These are phyloP conservation scores for Rhyacophila brunnea DNA, from an alignment of 1,140 invertebrate species.

Conservation along the genomic window DNA sequence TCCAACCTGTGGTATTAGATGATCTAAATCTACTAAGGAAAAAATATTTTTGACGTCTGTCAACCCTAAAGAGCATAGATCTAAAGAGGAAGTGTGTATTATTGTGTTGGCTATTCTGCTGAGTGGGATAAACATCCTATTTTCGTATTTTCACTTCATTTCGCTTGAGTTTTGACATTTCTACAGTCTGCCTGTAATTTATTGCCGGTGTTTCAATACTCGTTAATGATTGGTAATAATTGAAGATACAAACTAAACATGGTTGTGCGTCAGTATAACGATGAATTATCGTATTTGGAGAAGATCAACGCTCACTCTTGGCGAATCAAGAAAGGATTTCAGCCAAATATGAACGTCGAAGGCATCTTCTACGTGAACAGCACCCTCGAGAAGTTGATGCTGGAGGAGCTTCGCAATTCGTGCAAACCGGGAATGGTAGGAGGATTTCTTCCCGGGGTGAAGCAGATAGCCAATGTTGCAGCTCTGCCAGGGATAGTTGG, in stretches of 20 bases:
- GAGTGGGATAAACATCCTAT: too few relatives aligned
- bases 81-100: too few relatives aligned
- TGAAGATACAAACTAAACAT: slow-evolving; percentile 53
- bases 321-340: slow-evolving; percentile 98
- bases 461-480: slow-evolving; percentile 99
- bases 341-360: slow-evolving; percentile 99
- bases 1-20: too few relatives aligned
- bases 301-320: slow-evolving; percentile 83
- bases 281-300: slow-evolving; percentile 92
- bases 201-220: too few relatives aligned
- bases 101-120: too few relatives aligned
- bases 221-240: too few relatives aligned
- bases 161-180: too few relatives aligned
- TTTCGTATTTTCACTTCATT: too few relatives aligned
- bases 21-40: too few relatives aligned
- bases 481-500: slow-evolving; percentile 97
- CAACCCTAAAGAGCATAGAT: too few relatives aligned
- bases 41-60: too few relatives aligned
- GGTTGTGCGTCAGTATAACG: slow-evolving; percentile 90
- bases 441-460: slow-evolving; percentile 97
- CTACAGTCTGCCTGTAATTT: too few relatives aligned
- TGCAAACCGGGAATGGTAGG: slow-evolving; percentile 86
- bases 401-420: slow-evolving; percentile 92
- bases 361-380: slow-evolving; percentile 97
- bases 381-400: slow-evolving; percentile 92